These are phyloP conservation scores for Octodon degus DNA, from an alignment of 2,113 vertebrate species.

Conservation along the genomic window DNA sequence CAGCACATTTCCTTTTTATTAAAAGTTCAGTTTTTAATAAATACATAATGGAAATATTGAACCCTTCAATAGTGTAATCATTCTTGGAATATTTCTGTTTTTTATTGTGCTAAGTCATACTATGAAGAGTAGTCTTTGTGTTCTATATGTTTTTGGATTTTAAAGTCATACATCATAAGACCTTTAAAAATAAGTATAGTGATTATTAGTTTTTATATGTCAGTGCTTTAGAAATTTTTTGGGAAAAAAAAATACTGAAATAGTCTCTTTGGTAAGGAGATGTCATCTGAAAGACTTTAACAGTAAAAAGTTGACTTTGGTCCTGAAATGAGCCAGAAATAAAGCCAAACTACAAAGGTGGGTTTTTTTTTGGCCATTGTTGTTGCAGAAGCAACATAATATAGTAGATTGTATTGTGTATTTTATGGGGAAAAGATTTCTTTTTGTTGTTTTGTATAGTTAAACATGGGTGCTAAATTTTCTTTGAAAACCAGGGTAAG, in stretches of 20 bases:
- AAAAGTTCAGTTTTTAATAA: conserved; percentile 8
- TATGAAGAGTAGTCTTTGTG: not conserved
- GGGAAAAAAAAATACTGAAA: not conserved
- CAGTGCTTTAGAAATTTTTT: conserved; percentile 25
- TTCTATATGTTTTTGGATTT: not conserved
- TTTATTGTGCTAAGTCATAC: not conserved
- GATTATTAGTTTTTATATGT: not conserved
- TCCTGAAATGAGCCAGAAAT: conserved; percentile 2
- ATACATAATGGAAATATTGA: not conserved
- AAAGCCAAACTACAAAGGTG: not conserved
- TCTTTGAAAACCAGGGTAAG: not conserved
- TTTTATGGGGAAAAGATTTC: not conserved
- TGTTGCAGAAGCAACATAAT: conserved; percentile 27
- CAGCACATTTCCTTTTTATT: not conserved
- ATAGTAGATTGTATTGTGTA: not conserved
- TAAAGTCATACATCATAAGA: not conserved
- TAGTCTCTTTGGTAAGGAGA: conserved; percentile 6
- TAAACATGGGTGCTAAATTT: conserved; percentile 9
- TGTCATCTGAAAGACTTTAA: not conserved
- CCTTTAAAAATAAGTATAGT: not conserved
- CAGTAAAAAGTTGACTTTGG: not conserved
- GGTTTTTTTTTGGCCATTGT: conserved; percentile 33
- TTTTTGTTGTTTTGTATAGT: not conserved
- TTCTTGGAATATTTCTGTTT: not conserved
- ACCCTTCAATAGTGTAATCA: not conserved